Percentiles rank a stretch among this genome's conserved stretches.
phyloP scores from a whole-genome alignment of 2,113 vertebrate genomes.

The Peromyscus californicus region DNA sequence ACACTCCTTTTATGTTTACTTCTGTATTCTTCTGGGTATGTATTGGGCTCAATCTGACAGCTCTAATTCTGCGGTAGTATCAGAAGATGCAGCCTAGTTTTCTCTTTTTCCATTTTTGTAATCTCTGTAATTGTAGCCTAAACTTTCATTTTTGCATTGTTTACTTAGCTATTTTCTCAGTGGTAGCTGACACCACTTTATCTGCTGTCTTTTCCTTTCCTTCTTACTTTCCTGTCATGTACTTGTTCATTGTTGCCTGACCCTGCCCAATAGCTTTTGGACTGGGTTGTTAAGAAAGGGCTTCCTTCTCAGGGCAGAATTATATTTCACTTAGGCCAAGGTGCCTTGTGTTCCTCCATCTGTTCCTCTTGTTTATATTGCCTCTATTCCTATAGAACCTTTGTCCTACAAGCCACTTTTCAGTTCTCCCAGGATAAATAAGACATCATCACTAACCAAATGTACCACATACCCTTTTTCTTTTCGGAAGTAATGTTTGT shows the following conservation, averaged over 20 bases:
- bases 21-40: background rate
- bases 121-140: no score
- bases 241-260: background rate
- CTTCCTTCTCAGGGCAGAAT: background rate
- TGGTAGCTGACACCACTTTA: background rate
- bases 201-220: background rate
- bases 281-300: background rate
- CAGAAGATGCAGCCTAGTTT: background rate
- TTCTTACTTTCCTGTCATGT: background rate
- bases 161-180: background rate
- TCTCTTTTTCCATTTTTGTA: background rate
- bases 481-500: background rate
- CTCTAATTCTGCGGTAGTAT: background rate
- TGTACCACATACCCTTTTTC: background rate
- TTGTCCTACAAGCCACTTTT: background rate
- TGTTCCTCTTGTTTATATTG: background rate
- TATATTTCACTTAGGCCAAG: background rate
- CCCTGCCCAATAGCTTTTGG: background rate
- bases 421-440: background rate
- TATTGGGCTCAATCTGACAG: background rate
- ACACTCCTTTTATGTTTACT: background rate
- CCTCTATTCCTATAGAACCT: background rate
- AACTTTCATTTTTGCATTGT: no score
- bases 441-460: background rate
- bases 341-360: background rate